These are phyloP conservation scores for Melanotaenia maccullochi DNA, from an alignment of 2,797 vertebrate species.

Conservation along the genomic window DNA sequence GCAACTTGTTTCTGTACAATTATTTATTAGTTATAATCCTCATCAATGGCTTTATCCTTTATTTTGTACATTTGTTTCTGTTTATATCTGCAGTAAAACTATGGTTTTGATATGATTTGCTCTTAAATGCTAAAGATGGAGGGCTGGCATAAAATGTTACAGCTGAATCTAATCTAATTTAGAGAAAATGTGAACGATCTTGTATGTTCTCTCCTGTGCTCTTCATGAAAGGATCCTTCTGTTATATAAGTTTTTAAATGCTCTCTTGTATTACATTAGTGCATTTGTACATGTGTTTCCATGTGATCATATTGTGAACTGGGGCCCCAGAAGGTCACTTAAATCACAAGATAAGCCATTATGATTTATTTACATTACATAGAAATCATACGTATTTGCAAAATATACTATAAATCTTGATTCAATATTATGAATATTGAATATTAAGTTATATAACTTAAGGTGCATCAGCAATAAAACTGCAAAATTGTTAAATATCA, in stretches of 20 bases:
- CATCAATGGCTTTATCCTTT: background rate
- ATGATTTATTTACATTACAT: background rate
- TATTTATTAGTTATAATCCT: background rate
- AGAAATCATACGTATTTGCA: background rate
- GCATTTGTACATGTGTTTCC: slow-evolving; percentile 2
- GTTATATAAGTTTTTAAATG: background rate
- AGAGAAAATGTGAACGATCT: background rate
- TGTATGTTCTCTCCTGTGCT: background rate
- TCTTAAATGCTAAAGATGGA: slow-evolving; percentile 1
- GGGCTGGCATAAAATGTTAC: background rate
- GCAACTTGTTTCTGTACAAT: background rate
- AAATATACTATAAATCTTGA: background rate
- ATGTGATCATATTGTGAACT: background rate
- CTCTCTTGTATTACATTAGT: slow-evolving; percentile 8
- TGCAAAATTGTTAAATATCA: slow-evolving; percentile 4
- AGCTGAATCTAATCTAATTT: slow-evolving; percentile 9
- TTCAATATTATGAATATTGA: too few species aligned
- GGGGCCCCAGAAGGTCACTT: background rate
- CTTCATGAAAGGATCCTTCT: background rate
- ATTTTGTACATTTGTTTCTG: background rate
- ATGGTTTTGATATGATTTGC: background rate
- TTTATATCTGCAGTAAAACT: background rate
- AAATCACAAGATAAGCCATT: background rate
- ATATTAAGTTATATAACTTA: background rate
- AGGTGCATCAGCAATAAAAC: slow-evolving; percentile 6